phyloP scores from a whole-genome alignment of 2,113 vertebrate species.

The Calonectris borealis region DNA sequence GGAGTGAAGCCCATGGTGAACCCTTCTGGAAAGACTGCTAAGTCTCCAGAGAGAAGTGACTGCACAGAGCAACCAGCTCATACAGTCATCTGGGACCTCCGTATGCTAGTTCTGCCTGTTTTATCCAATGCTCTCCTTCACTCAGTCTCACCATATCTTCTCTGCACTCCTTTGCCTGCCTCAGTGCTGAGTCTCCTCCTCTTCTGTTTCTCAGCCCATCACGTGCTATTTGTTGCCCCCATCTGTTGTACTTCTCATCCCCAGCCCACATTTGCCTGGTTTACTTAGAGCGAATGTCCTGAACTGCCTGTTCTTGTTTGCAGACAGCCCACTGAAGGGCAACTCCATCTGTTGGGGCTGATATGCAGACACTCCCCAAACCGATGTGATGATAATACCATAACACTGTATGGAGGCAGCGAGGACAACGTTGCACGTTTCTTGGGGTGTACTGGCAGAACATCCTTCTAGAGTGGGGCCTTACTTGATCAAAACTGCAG shows the following conservation, averaged over 20 bases:
- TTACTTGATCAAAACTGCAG: background rate
- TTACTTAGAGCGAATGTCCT: background rate
- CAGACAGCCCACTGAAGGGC: background rate
- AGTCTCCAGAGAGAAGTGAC: background rate
- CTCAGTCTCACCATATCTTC: background rate
- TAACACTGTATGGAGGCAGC: background rate
- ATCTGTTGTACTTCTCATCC: background rate
- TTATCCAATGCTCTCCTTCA: background rate
- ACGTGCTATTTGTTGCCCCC: background rate
- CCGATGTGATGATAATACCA: rapidly evolving
- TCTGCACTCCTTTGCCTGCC: background rate
- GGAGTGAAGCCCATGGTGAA: rapidly evolving
- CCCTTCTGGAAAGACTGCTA: background rate
- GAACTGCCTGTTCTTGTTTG: background rate
- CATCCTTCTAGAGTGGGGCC: background rate
- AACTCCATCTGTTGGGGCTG: background rate
- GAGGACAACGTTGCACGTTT: rapidly evolving
- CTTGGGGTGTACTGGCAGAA: background rate
- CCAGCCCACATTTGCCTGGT: background rate
- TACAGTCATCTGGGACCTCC: background rate
- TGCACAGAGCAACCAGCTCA: background rate
- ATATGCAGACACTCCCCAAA: background rate
- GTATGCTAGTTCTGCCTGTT: background rate
- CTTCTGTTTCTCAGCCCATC: background rate
- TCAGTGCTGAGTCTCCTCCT: background rate